These are phyloP conservation scores for Atrina japonica DNA, from an alignment of 2,888 invertebrate genomes.

Conservation along the genomic window DNA sequence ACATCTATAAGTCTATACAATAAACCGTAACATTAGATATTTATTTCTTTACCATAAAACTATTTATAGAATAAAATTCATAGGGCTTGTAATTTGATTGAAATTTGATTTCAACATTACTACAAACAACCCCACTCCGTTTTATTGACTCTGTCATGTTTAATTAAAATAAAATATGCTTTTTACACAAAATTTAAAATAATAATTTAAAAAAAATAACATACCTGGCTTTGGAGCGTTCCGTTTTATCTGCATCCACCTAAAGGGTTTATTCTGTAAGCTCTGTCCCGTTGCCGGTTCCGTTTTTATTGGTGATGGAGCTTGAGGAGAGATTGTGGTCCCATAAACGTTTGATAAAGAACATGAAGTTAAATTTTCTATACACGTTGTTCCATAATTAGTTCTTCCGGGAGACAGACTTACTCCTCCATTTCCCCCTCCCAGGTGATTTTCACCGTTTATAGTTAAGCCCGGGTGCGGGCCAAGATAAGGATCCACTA, in stretches of 20 bases:
- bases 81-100: too few species aligned
- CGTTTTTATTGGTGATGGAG: slow-evolving; percentile 67
- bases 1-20: too few species aligned
- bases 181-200: too few species aligned
- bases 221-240: slow-evolving; percentile 95
- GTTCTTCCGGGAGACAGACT: slow-evolving; percentile 57
- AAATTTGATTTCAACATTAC: too few species aligned
- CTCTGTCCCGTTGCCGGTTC: slow-evolving; percentile 66
- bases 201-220: slow-evolving; percentile 3
- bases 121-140: too few species aligned
- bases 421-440: slow-evolving; percentile 51
- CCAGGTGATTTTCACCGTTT: slow-evolving; percentile 42
- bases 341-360: slow-evolving; percentile 63
- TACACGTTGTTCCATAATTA: slow-evolving; percentile 58
- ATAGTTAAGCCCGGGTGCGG: slow-evolving; percentile 42
- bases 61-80: too few species aligned
- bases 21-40: too few species aligned
- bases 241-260: slow-evolving; percentile 99
- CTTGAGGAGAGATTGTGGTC: slow-evolving; percentile 56
- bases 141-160: too few species aligned
- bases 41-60: too few species aligned
- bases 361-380: slow-evolving; percentile 62
- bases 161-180: too few species aligned
- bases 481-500: slow-evolving; percentile 56
- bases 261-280: slow-evolving; percentile 85